phyloP scores from a whole-genome alignment of 2,888 invertebrate species.

The Nowickia ferox region DNA sequence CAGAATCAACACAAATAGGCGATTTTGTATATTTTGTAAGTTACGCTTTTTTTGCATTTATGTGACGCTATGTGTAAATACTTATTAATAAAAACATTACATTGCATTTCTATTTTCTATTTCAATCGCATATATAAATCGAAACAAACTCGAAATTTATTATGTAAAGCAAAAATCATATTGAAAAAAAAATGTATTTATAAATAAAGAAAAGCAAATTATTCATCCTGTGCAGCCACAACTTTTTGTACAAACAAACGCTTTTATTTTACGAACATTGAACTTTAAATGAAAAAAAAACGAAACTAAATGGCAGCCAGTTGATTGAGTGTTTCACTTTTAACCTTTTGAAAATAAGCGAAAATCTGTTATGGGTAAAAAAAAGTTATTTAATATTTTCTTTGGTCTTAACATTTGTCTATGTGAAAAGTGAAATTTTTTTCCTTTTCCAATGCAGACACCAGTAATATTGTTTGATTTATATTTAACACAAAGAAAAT shows the following conservation, averaged over 20 bases:
- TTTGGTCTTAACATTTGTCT: background rate
- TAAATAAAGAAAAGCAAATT: background rate
- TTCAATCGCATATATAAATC: too few species aligned
- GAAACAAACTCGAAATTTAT: background rate
- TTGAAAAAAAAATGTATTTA: background rate
- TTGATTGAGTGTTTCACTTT: conserved; percentile 36
- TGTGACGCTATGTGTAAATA: too few species aligned
- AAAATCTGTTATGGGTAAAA: conserved; percentile 14
- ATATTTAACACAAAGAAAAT: background rate
- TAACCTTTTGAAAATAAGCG: conserved; percentile 26
- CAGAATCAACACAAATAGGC: too few species aligned
- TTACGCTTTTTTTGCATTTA: too few species aligned
- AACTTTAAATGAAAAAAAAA: background rate
- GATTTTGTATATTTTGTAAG: too few species aligned
- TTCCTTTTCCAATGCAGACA: background rate
- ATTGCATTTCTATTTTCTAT: too few species aligned
- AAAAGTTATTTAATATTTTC: conserved; percentile 51
- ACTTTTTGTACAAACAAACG: background rate
- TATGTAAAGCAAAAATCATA: background rate
- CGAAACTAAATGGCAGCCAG: background rate
- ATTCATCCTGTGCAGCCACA: background rate
- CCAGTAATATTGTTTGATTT: background rate
- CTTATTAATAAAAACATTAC: too few species aligned
- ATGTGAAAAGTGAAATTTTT: conserved; percentile 47
- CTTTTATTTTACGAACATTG: background rate